A percentile compares a stretch with the other conserved stretches of the same genome.
Evolutionary conservation across 2,797 vertebrate species (phyloP).

Genomic region (Catharus ustulatus): DNA sequence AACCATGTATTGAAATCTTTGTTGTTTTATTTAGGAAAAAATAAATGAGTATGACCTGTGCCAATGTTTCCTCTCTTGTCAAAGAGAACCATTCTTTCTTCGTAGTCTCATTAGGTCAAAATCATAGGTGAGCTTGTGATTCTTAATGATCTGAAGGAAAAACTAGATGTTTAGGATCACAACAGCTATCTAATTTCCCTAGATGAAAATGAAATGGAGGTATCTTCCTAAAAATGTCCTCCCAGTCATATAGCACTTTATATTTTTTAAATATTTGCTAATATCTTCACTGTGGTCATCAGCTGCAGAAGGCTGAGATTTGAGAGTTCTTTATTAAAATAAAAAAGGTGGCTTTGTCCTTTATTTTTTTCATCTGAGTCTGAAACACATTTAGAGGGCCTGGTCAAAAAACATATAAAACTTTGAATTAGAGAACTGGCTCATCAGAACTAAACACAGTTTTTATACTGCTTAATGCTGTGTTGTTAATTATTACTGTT

Average conservation of each 20-base stretch:
- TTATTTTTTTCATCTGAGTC: background rate
- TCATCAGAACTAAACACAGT: background rate
- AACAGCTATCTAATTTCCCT: background rate
- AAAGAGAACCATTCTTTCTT: background rate
- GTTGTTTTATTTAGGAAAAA: background rate
- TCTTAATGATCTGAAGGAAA: background rate
- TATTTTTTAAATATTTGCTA: background rate
- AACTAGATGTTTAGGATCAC: background rate
- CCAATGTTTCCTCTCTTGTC: background rate
- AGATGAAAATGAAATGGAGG: background rate
- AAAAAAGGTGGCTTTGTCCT: background rate
- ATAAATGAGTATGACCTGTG: accelerated
- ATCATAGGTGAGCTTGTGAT: background rate
- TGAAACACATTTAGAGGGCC: background rate
- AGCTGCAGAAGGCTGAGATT: background rate
- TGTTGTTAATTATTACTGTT: background rate
- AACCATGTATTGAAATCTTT: background rate
- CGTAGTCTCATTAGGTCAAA: background rate
- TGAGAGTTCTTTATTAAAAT: background rate
- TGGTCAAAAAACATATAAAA: background rate
- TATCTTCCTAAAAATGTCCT: background rate
- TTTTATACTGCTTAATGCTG: background rate
- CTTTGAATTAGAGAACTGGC: background rate
- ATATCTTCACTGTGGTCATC: background rate
- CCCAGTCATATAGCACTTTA: background rate